phyloP scores from a whole-genome alignment of 2,113 vertebrate species.

The Pangasianodon gigas region DNA sequence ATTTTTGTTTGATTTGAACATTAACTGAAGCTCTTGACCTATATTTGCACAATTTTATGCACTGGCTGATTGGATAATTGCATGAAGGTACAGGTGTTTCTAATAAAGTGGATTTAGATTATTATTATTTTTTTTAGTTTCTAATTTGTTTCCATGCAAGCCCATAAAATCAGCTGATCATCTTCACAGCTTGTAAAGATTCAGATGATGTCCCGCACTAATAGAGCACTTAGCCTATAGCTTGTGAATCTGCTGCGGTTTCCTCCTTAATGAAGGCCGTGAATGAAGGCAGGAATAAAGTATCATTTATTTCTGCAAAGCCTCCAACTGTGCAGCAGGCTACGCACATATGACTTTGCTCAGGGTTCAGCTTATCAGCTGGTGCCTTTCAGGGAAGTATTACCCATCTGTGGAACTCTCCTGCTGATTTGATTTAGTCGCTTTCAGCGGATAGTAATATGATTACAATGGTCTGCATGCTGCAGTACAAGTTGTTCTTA shows the following conservation, averaged over 20 bases:
- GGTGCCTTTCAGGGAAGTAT: slow-evolving; percentile 19
- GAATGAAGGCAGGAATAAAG: neutral
- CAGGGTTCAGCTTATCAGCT: neutral
- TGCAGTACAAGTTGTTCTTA: slow-evolving; percentile 3
- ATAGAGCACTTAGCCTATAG: neutral
- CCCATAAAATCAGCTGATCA: neutral
- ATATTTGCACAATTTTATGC: neutral
- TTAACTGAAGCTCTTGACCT: neutral
- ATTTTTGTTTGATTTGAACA: neutral
- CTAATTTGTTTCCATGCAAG: neutral
- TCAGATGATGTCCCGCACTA: neutral
- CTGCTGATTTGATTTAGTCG: slow-evolving; percentile 9
- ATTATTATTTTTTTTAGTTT: neutral
- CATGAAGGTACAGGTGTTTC: neutral
- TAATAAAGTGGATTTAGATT: too few species aligned
- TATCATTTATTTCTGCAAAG: neutral
- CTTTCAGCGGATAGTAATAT: neutral
- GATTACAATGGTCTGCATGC: neutral
- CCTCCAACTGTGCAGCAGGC: neutral
- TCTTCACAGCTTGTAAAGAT: neutral
- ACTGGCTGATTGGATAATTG: neutral
- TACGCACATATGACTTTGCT: neutral
- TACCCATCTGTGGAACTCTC: neutral
- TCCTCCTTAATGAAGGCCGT: neutral
- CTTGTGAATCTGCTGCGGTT: neutral